Evolutionary conservation across 2,888 invertebrate species (phyloP).

Genomic region (Eupithecia inturbata): DNA sequence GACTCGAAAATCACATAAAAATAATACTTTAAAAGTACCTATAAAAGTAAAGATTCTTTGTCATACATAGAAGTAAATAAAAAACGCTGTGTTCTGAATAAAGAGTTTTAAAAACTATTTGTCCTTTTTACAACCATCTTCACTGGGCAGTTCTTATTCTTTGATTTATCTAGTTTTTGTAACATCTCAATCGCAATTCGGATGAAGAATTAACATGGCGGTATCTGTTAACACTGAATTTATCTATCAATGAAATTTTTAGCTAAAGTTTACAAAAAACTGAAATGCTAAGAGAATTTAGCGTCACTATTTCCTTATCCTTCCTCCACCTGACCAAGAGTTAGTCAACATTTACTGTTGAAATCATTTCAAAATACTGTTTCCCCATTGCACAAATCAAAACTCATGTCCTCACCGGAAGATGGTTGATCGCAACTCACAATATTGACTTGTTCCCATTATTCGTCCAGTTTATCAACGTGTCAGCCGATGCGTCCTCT

Average conservation of each 20-base stretch:
- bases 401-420: background rate
- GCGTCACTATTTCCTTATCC: background rate
- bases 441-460: conserved; percentile 74
- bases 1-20: conserved; percentile 40
- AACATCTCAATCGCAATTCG: background rate
- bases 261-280: background rate
- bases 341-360: background rate
- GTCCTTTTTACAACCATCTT: background rate
- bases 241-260: background rate
- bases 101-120: background rate
- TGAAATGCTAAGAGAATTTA: background rate
- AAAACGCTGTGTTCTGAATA: background rate
- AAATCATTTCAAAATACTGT: background rate
- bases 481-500: conserved; percentile 69
- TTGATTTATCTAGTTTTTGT: background rate
- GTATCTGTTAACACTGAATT: background rate
- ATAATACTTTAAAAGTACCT: conserved; percentile 32
- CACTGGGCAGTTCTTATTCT: background rate
- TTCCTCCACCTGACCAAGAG: background rate
- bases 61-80: conserved; percentile 6
- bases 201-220: background rate
- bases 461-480: conserved; percentile 75
- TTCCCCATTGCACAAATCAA: background rate
- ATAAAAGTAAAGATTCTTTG: conserved; percentile 42
- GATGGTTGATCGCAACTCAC: conserved; percentile 52